These are phyloP conservation scores for Sinocyclocheilus maitianheensis DNA, from an alignment of 2,113 vertebrate species.

Conservation along the genomic window DNA sequence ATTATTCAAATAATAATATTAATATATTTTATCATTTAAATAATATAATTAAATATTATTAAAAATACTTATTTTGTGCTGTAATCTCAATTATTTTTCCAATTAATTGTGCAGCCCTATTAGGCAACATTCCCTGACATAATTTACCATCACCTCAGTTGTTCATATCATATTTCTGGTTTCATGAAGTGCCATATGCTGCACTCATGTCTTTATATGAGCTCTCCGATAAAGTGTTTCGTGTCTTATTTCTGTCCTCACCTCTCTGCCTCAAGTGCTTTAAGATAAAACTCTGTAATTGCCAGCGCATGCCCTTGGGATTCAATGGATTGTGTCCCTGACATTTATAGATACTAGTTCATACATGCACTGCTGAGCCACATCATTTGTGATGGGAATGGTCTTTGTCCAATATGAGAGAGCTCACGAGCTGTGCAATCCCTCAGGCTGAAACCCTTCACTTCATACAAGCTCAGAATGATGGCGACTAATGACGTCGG, in stretches of 20 bases:
- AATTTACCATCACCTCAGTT: background rate
- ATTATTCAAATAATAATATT: no score
- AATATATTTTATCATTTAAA: background rate
- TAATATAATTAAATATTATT: background rate
- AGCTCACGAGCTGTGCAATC: constrained; percentile 51
- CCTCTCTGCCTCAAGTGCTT: constrained; percentile 20
- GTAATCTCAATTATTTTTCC: background rate
- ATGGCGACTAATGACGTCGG: constrained; percentile 94
- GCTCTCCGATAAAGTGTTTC: constrained; percentile 21
- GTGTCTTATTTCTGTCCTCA: constrained; percentile 16
- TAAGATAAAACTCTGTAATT: constrained; percentile 40
- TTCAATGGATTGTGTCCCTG: constrained; percentile 27
- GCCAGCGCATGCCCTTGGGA: constrained; percentile 22
- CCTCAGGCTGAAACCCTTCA: constrained; percentile 88
- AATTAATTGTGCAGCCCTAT: background rate
- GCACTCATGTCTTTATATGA: constrained; percentile 9
- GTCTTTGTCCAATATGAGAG: constrained; percentile 47
- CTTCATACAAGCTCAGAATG: constrained; percentile 92
- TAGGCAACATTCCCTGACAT: background rate
- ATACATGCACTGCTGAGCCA: constrained; percentile 28
- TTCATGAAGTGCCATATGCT: constrained; percentile 8
- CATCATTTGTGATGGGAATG: constrained; percentile 39
- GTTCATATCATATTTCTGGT: background rate
- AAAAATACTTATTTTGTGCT: background rate
- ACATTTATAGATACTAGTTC: constrained; percentile 44